Evolutionary conservation across 2,888 invertebrate species (phyloP).

Genomic region (Monopis laevigella): DNA sequence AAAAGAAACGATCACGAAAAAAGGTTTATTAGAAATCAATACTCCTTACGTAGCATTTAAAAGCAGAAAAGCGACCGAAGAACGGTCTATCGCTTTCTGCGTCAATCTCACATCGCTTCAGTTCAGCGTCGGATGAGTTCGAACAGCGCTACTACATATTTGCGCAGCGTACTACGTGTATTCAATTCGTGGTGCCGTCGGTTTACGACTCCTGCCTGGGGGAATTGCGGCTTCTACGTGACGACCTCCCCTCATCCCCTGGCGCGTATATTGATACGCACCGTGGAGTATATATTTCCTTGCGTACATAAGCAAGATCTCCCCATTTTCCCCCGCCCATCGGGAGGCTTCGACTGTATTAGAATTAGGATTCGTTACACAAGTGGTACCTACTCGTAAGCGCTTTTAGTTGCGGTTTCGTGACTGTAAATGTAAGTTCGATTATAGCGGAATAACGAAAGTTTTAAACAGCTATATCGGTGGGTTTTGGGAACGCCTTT

Average conservation of each 20-base stretch:
- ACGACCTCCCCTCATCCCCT: slow-evolving; percentile 32
- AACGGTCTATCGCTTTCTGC: neutral
- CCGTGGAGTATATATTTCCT: slow-evolving; percentile 25
- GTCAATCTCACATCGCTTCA: slow-evolving; percentile 6
- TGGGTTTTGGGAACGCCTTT: neutral
- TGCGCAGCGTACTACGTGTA: slow-evolving; percentile 29
- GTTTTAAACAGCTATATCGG: slow-evolving; percentile 11
- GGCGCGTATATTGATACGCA: slow-evolving; percentile 13
- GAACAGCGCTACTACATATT: slow-evolving; percentile 30
- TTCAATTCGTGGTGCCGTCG: slow-evolving; percentile 62
- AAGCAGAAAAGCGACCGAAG: slow-evolving; percentile 1
- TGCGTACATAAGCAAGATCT: slow-evolving; percentile 47
- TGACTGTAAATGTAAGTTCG: slow-evolving; percentile 13
- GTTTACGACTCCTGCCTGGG: slow-evolving; percentile 61
- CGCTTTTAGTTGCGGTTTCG: slow-evolving; percentile 13
- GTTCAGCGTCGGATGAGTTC: slow-evolving; percentile 4
- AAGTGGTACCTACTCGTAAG: slow-evolving; percentile 22
- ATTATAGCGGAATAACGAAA: slow-evolving; percentile 10
- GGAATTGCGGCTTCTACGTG: slow-evolving; percentile 57
- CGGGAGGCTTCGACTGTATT: slow-evolving; percentile 40
- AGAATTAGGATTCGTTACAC: slow-evolving; percentile 56
- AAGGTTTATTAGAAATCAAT: slow-evolving; percentile 10
- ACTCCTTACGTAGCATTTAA: slow-evolving; percentile 3
- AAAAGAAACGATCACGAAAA: slow-evolving; percentile 1
- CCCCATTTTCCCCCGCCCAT: slow-evolving; percentile 28